Conservation (phyloP, 2,113 vertebrate genomes). For the Okapia johnstoni region DNA sequence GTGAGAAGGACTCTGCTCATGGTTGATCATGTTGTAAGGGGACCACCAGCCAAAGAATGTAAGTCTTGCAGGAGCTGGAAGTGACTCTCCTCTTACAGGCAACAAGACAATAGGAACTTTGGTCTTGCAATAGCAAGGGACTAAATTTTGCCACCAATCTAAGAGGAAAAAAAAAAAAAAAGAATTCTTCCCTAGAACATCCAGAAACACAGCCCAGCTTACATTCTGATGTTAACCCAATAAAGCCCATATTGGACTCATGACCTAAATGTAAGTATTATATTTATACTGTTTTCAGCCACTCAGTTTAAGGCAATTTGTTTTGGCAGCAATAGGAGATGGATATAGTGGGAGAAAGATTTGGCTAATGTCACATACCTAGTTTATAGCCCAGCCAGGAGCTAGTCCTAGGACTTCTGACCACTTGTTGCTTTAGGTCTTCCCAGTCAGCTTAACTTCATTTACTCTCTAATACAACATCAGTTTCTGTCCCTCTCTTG, state of each 20-base stretch:
- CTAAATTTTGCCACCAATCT: neutral
- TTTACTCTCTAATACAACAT: neutral
- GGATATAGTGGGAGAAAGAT: neutral
- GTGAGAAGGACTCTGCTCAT: neutral
- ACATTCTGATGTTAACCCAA: neutral
- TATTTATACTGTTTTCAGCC: neutral
- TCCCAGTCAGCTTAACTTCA: neutral
- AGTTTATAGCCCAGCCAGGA: neutral
- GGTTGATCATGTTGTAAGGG: neutral
- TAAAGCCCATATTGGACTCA: neutral
- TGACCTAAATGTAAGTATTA: neutral
- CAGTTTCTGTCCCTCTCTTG: neutral
- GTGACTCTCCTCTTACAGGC: neutral
- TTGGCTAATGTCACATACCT: neutral
- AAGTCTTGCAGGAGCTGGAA: neutral
- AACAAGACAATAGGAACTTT: neutral
- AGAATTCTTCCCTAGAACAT: neutral
- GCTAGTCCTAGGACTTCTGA: neutral
- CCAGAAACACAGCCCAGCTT: neutral
- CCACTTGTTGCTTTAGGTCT: neutral
- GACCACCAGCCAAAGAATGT: neutral
- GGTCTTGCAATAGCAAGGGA: neutral
- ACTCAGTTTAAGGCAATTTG: neutral
- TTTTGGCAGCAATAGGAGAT: neutral
- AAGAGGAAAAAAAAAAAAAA: neutral